Base-by-base conservation (phyloP, 2,113 vertebrate genomes). In the Rhipidura dahli region DNA sequence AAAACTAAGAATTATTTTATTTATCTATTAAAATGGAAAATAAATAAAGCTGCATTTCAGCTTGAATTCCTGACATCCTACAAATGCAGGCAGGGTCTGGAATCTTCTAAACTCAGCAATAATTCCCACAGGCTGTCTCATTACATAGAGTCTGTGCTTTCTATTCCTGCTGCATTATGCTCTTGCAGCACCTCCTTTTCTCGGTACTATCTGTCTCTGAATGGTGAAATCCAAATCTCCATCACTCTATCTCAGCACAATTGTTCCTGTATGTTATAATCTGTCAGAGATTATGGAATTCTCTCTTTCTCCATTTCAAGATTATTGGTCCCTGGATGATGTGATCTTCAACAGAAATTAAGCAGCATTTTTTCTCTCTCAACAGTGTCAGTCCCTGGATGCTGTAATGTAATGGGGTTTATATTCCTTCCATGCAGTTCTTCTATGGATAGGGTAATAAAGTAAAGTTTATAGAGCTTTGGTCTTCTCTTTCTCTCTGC, bases 391-490 rank as follows among this genome's bases (percentile, higher is more conserved):
- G 95, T 86, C 96, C 90, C 96, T 81, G 85, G 93, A 92, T 93
- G 76, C 93, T 96, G 70, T 83, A 97, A 97, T 82, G 86, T 95
- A 97, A 96, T 94, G 79, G 93, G 51, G 96, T 97, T 97, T 98
- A 97, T 96, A 96, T 90, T 94, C 97, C 94, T 97, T 96, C 94
- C 61, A 56, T 73, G 95, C 86, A 94, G 86, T 95, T 97, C 96
- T 95, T 97, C 97, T 97, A 94, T 75, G 95, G 96, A 97, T 83
- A 81, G 91, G 60, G 95, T 87, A 95, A 98, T 98, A 98, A 98
- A 98, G 94, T 87, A 90, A 94, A 91, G 96, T 98, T 98, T 98
- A 98, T 97, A 97, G 97, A 97, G 97, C 90, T 97, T 96, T 97
- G 97, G 97, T 98, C 93, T 97, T 96, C 96, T 95, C 91, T 90